These are phyloP conservation scores for Caracal caracal DNA, from an alignment of 2,113 vertebrate species.

Conservation along the genomic window DNA sequence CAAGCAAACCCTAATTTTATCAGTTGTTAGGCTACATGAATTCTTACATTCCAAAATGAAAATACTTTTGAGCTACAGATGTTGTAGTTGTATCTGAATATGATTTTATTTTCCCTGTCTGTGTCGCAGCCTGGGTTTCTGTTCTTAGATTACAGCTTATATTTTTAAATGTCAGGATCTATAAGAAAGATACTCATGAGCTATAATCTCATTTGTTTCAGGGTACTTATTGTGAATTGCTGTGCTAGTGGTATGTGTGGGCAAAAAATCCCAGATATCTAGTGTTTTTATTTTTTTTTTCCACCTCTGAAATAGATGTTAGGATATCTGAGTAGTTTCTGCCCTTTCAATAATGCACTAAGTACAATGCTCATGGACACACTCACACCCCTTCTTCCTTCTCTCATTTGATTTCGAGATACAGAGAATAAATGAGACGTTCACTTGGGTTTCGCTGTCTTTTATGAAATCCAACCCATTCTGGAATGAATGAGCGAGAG, in stretches of 20 bases:
- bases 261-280: not conserved
- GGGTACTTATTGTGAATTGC: not conserved
- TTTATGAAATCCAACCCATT: conserved; percentile 77
- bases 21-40: not conserved
- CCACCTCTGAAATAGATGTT: not conserved
- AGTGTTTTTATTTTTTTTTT: not conserved
- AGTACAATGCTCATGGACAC: not conserved
- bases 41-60: not conserved
- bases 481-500: conserved; percentile 32
- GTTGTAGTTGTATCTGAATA: not conserved
- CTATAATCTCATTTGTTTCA: not conserved
- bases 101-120: not conserved
- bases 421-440: conserved; percentile 40
- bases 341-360: conserved; percentile 49
- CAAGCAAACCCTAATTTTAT: not conserved
- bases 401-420: conserved; percentile 69
- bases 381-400: not conserved
- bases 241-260: not conserved
- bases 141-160: not conserved
- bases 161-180: not conserved
- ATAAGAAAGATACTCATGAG: not conserved
- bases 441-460: conserved; percentile 52
- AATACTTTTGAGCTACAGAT: not conserved
- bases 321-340: conserved; percentile 4
- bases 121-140: not conserved